Base-by-base conservation (phyloP, 2,888 invertebrate genomes). In the Eupsilia transversa region DNA sequence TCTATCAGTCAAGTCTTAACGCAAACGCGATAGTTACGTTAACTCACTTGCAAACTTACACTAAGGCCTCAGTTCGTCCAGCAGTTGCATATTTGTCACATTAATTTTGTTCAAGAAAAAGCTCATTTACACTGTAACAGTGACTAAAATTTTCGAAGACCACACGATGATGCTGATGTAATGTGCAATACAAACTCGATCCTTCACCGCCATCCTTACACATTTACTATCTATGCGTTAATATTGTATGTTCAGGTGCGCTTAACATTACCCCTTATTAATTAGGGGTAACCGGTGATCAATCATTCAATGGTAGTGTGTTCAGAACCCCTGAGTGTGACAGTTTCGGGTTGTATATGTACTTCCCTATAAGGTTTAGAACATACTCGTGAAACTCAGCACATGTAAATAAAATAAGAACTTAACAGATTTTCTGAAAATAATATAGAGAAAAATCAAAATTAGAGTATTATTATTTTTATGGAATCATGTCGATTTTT, bases 241-340 rank as follows among this genome's bases (percentile, higher is more conserved):
- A 23, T 5, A 27, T n/a, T 43, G n/a, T 56, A 49, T n/a, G 14
- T 23, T 80, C 65, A 66, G 60, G 38, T 56, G 35, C 46, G 20
- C 20, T 7, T 46, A 46, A 20, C 20, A 46, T 43, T 43, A 17
- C 20, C 56, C 10, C 1, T n/a, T 52, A 49, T 49, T 73, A 73
- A 72, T 61, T 66, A 43, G 43, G 30, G 56, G 56, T 38, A 43
- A 38, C n/a, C n/a, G 60, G 65, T 74, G 66, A 78, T 78, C 81
- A 43, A 78, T 78, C 81, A 78, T 63, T 80, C 63, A 12, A 63
- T 41, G 63, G 81, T 57, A 74, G 14, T 52, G 23, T 67, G 35
- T 66, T 79, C 2, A 27, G 17, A 57, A 74, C 35, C n/a, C 38
- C 33, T 61, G 66, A 57, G 20, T 33, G 73, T 74, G 74, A 38